Conservation (phyloP, 2,888 invertebrate genomes). For the Patella caerulea region DNA sequence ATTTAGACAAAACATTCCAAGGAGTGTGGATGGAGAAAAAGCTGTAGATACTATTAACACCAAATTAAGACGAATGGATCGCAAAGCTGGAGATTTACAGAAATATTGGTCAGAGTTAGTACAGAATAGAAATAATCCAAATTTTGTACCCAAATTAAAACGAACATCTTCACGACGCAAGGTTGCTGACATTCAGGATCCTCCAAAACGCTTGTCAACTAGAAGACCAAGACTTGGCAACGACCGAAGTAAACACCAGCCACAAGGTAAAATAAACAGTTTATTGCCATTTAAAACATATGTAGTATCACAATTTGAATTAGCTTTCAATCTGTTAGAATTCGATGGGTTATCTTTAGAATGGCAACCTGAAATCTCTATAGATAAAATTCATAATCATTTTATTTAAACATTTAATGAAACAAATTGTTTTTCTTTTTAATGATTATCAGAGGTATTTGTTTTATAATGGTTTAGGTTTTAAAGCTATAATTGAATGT, state of each 20-base stretch:
- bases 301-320: too few species aligned
- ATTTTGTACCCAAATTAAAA: slow-evolving; percentile 7
- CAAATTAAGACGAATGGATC: slow-evolving; percentile 59
- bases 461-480: too few species aligned
- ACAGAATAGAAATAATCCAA: slow-evolving; percentile 37
- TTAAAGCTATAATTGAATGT: too few species aligned
- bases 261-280: neutral
- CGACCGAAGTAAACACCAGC: neutral
- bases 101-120: slow-evolving; percentile 62
- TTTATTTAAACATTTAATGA: too few species aligned
- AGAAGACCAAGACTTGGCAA: neutral
- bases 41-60: slow-evolving; percentile 58
- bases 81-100: slow-evolving; percentile 57
- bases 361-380: too few species aligned
- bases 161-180: neutral
- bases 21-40: slow-evolving; percentile 58
- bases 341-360: too few species aligned
- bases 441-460: too few species aligned
- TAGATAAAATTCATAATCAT: too few species aligned
- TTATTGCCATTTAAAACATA: too few species aligned
- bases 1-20: slow-evolving; percentile 48
- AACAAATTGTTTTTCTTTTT: too few species aligned
- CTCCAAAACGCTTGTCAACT: neutral
- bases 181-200: slow-evolving; percentile 1
- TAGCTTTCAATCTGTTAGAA: too few species aligned